phyloP scores from a whole-genome alignment of 2,888 invertebrate genomes.

The Cantharis lateralis region DNA sequence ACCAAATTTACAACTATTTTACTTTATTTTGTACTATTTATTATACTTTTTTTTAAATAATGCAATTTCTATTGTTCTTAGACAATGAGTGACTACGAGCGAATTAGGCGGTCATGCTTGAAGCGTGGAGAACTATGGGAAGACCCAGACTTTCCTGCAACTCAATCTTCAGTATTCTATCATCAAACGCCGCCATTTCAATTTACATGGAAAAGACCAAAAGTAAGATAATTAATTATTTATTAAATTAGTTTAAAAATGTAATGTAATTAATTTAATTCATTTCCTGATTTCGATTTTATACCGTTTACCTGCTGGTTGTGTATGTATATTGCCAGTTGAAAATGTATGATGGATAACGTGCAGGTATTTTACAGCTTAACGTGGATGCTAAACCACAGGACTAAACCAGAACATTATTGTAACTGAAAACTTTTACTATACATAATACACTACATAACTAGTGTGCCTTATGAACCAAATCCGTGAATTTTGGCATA shows the following conservation, averaged over 20 bases:
- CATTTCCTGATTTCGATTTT: too few relatives aligned
- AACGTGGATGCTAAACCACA: too few relatives aligned
- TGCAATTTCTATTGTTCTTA: slow-evolving; percentile 39
- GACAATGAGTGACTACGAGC: slow-evolving; percentile 81
- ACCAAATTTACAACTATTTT: not conserved
- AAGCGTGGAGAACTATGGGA: slow-evolving; percentile 84
- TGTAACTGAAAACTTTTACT: too few relatives aligned
- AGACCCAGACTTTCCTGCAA: slow-evolving; percentile 89
- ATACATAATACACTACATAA: too few relatives aligned
- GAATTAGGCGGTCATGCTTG: slow-evolving; percentile 78
- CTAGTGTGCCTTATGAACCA: too few relatives aligned
- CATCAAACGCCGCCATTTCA: slow-evolving; percentile 93
- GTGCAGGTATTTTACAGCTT: too few relatives aligned
- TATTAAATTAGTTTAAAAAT: not conserved
- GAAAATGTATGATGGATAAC: too few relatives aligned
- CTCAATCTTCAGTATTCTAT: slow-evolving; percentile 88
- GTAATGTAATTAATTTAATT: too few relatives aligned
- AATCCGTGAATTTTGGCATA: too few relatives aligned
- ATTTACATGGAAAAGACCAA: slow-evolving; percentile 88
- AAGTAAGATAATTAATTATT: slow-evolving; percentile 60
- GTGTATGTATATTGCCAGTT: too few relatives aligned
- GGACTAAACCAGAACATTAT: too few relatives aligned
- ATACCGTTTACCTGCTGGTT: too few relatives aligned
- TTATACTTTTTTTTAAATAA: not conserved
- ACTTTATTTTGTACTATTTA: not conserved